Conservation (phyloP, 2,797 vertebrate species). For the Synanceia verrucosa region DNA sequence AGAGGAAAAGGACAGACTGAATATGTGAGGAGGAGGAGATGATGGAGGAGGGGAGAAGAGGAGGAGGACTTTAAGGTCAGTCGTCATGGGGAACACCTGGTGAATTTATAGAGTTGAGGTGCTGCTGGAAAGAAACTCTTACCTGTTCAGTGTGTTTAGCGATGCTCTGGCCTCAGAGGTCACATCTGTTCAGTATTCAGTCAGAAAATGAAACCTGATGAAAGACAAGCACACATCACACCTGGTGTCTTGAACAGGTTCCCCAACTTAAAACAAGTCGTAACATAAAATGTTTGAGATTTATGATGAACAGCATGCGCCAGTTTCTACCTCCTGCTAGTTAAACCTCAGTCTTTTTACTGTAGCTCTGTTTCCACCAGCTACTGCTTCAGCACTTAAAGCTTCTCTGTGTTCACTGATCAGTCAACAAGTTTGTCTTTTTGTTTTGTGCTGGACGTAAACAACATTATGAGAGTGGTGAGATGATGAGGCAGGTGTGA, state of each 20-base stretch:
- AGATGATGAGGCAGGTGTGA: too few relatives aligned
- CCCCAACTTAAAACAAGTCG: background rate
- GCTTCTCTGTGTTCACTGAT: background rate
- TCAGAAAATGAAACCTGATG: background rate
- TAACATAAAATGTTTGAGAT: background rate
- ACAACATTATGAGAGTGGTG: background rate
- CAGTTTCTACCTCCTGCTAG: too few relatives aligned
- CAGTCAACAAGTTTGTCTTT: background rate
- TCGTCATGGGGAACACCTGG: background rate
- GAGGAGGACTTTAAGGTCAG: conserved; percentile 6
- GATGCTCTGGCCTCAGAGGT: background rate
- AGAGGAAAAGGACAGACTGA: too few relatives aligned
- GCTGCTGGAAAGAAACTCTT: background rate
- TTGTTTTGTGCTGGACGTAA: background rate
- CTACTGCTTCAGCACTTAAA: background rate
- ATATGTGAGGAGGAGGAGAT: too few relatives aligned
- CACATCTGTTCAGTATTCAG: background rate
- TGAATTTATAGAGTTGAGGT: background rate
- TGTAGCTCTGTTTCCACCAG: background rate
- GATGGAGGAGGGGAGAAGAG: conserved; percentile 14
- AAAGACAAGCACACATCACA: background rate
- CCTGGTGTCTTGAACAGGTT: background rate
- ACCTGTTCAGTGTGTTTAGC: background rate
- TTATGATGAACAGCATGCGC: background rate
- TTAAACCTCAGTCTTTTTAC: too few relatives aligned